Percentiles rank a stretch among this genome's conserved stretches.
Evolutionary conservation across 2,888 invertebrate genomes (phyloP).

Genomic region (Orthosia incerta): DNA sequence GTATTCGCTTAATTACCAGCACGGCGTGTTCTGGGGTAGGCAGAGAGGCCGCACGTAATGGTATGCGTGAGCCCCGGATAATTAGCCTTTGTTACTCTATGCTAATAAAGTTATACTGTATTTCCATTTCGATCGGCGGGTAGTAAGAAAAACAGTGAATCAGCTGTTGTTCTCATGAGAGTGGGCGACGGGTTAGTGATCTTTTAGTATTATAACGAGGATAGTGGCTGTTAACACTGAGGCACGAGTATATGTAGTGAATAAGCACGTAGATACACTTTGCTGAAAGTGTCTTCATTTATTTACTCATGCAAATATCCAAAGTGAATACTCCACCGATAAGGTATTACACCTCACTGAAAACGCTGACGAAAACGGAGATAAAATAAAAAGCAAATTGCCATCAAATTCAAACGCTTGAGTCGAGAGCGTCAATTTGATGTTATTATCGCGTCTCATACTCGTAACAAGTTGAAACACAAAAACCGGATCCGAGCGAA

Average conservation of each 20-base stretch:
- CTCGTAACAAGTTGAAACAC: conserved; percentile 65
- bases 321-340: conserved; percentile 29
- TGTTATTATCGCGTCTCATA: conserved; percentile 61
- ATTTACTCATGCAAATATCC: conserved; percentile 13
- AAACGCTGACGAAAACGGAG: conserved; percentile 45
- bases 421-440: conserved; percentile 60
- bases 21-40: conserved; percentile 59
- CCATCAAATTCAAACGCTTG: conserved; percentile 53
- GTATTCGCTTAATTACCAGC: conserved; percentile 71
- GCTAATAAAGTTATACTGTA: conserved; percentile 85
- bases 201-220: conserved; percentile 7
- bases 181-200: conserved; percentile 15
- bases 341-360: conserved; percentile 44
- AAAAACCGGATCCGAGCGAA: conserved; percentile 62
- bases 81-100: conserved; percentile 90
- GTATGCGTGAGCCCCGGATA: conserved; percentile 81
- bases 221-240: not conserved
- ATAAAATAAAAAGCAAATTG: conserved; percentile 60
- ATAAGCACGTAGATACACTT: conserved; percentile 19
- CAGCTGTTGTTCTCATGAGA: conserved; percentile 43
- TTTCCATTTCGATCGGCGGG: conserved; percentile 72
- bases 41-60: conserved; percentile 74
- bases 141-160: conserved; percentile 67
- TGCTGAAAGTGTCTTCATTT: conserved; percentile 1
- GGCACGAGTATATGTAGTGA: not conserved